phyloP scores from a whole-genome alignment of 2,113 vertebrate genomes.

The Struthidea cinerea region DNA sequence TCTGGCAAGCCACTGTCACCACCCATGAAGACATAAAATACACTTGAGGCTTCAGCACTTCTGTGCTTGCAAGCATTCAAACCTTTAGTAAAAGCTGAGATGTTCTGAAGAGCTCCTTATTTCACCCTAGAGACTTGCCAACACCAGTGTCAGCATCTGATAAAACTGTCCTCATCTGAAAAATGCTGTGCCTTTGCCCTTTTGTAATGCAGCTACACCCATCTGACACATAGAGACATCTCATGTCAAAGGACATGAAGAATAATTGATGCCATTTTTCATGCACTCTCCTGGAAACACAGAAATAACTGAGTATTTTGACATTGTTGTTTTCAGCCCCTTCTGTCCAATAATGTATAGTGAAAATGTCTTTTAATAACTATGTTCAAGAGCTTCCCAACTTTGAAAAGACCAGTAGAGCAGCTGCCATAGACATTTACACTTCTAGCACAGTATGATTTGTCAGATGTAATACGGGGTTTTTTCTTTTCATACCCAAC shows the following conservation, averaged over 20 bases:
- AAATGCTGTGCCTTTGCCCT: neutral
- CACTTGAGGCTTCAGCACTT: neutral
- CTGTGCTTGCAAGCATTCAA: neutral
- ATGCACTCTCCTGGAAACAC: neutral
- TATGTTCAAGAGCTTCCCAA: neutral
- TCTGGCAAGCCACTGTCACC: neutral
- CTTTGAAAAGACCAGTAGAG: neutral
- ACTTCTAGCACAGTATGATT: neutral
- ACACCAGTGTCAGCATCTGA: neutral
- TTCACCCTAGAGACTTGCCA: neutral
- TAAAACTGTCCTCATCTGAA: neutral
- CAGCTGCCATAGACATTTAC: neutral
- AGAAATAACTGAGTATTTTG: neutral
- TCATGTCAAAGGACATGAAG: neutral
- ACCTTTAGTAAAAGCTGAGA: neutral
- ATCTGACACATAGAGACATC: neutral
- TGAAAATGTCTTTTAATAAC: neutral
- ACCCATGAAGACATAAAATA: constrained; percentile 1
- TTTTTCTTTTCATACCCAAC: neutral
- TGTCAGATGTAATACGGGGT: neutral
- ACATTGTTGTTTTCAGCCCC: neutral
- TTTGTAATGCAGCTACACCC: neutral
- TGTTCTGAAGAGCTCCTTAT: neutral
- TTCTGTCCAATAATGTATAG: neutral
- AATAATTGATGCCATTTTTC: neutral